Conservation (phyloP, 2,797 vertebrate species). For the Cetoscarus ocellatus region DNA sequence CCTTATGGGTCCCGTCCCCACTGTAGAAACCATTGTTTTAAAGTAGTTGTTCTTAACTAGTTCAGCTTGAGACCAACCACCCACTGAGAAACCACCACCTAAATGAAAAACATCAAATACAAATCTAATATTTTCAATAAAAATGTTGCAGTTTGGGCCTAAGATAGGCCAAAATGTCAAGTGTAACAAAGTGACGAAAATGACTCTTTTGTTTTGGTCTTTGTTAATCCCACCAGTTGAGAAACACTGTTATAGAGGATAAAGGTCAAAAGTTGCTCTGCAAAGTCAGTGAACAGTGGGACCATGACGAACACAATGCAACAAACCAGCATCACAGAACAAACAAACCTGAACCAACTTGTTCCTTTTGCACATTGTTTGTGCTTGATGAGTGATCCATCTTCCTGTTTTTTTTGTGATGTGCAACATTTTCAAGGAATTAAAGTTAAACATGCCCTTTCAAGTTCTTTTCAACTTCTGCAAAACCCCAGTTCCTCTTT, state of each 20-base stretch:
- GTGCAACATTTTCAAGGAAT: slow-evolving; percentile 5
- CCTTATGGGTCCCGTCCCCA: too few species aligned
- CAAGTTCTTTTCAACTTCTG: not conserved
- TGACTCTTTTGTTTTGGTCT: too few species aligned
- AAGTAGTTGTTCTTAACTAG: too few species aligned
- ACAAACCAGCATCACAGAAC: slow-evolving; percentile 24
- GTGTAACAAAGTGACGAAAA: too few species aligned
- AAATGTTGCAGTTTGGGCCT: too few species aligned
- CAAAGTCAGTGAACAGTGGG: slow-evolving; percentile 35
- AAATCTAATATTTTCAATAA: too few species aligned
- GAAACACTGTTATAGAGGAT: not conserved
- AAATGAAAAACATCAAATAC: too few species aligned
- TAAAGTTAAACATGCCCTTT: not conserved
- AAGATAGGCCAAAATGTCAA: too few species aligned
- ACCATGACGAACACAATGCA: slow-evolving; percentile 46
- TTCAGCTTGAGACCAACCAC: too few species aligned
- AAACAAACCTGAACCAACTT: slow-evolving; percentile 8
- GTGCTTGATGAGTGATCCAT: not conserved
- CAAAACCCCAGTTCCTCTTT: slow-evolving; percentile 17
- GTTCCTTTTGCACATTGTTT: slow-evolving; percentile 19
- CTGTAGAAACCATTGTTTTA: too few species aligned
- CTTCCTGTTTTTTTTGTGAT: slow-evolving; percentile 17
- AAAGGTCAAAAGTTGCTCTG: not conserved
- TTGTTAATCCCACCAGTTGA: too few species aligned
- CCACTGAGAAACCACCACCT: too few species aligned